Evolutionary conservation across 1,140 invertebrate species (phyloP), one percentile per base, ranked within the genome.

Genomic region (Drosophila trapezifrons): DNA sequence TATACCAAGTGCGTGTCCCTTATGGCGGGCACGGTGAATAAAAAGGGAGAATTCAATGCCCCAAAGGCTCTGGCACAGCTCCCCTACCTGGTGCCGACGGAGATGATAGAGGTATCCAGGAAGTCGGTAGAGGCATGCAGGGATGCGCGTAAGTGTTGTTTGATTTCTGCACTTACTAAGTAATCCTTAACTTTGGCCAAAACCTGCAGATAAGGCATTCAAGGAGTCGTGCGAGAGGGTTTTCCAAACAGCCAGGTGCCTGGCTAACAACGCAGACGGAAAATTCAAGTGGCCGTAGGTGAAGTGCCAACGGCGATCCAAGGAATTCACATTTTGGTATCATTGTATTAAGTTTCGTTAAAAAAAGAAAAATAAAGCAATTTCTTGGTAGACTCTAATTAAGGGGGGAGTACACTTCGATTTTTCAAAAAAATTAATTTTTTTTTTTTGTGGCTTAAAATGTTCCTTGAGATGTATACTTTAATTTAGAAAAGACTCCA

Each of bases 1-100:
- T 91, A 91, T 32, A 81, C 77, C 10, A 91, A 80, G 51, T 91
- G 90, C 18, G 40, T 91, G 3, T 91, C 90, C 6, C 78, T 90
- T 17, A 51, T 91, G 66, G 89, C 90, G 5, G 90, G 90, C n/a
- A 90, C 81, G 10, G 63, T 91, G 12, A 91, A 79, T 25, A 91
- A 91, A 47, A 91, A 89, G n/a, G 90, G 90, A 9, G 90, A 91
- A 20, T 79, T 91, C 25, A 91, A 82, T 52, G 64, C 83, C 5
- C 7, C 70, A 37, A 91, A 91, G 38, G 84, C 89, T 4, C 45
- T 58, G 13, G 87, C 86, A 8, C 87, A 90, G 63, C 78, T 91
- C 38, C 81, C 84, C 73, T 7, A 91, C 87, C 27, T 71, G 25
- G 37, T 91, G 22, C 90, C 90, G 9, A 25, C 62, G 0, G 87